A percentile compares a stretch with the other conserved stretches of the same genome.
phyloP scores from a whole-genome alignment of 1,140 invertebrate genomes.

The Drosophila dunni region DNA sequence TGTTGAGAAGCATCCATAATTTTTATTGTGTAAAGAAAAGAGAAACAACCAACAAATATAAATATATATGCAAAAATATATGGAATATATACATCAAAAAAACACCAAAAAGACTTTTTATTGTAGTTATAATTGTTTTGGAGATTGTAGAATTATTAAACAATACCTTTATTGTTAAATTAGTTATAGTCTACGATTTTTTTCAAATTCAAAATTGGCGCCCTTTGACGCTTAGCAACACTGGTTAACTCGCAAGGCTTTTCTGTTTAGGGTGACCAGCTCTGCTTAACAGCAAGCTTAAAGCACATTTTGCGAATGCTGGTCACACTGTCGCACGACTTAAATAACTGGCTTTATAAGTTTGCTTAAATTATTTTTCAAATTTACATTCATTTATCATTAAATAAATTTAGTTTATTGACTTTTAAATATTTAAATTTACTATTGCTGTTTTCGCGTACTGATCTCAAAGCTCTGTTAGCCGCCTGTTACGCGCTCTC shows the following conservation, averaged over 20 bases:
- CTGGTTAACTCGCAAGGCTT: background rate
- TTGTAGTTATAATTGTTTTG: background rate
- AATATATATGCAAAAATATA: conserved; percentile 65
- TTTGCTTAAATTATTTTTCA: too few species aligned
- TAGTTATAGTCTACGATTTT: too few species aligned
- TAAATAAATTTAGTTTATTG: background rate
- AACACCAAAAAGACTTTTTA: background rate
- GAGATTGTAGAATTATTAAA: background rate
- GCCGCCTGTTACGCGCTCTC: conserved; percentile 32
- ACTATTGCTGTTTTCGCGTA: background rate
- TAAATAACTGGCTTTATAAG: conserved; percentile 24
- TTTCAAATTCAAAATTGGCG: conserved; percentile 21
- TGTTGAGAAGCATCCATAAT: conserved; percentile 57
- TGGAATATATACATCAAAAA: conserved; percentile 52
- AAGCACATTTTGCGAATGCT: background rate
- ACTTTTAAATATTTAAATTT: background rate
- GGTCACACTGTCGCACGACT: conserved; percentile 24
- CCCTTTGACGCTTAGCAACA: conserved; percentile 1
- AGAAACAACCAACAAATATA: conserved; percentile 49
- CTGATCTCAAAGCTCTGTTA: conserved; percentile 38
- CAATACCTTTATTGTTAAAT: too few species aligned
- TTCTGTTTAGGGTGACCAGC: conserved; percentile 23
- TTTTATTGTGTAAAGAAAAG: conserved; percentile 58
- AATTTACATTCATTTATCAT: too few species aligned
- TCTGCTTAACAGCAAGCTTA: conserved; percentile 5